Conservation (phyloP, 1,140 invertebrate genomes). For the Carposina sasakii region DNA sequence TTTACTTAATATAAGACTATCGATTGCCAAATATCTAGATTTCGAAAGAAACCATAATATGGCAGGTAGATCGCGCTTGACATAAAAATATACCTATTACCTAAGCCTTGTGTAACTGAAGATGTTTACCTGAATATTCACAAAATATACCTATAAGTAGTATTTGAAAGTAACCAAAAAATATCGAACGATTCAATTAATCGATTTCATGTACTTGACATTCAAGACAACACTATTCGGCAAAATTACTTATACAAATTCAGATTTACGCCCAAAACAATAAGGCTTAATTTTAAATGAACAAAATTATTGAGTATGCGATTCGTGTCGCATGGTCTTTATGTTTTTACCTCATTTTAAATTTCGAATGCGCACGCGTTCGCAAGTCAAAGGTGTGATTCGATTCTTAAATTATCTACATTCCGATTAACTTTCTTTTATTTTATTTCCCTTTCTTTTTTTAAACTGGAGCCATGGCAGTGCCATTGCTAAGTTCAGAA, state of each 20-base stretch:
- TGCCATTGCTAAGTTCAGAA: no score
- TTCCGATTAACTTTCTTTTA: no score
- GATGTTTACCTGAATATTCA: no score
- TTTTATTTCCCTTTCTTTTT: no score
- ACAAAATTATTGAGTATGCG: constrained; percentile 30
- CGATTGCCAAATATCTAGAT: no score
- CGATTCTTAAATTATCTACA: constrained; percentile 46
- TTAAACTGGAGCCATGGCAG: no score
- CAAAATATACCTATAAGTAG: no score
- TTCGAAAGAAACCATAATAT: no score
- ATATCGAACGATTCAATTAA: constrained; percentile 42
- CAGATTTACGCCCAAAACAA: constrained; percentile 6
- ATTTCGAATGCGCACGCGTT: constrained; percentile 44
- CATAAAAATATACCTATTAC: no score
- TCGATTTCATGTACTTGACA: constrained; percentile 67
- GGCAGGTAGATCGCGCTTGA: no score
- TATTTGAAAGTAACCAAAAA: constrained; percentile 63
- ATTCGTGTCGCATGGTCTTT: constrained; percentile 23
- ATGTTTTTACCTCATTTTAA: constrained; percentile 41
- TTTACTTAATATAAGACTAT: no score
- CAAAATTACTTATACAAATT: constrained; percentile 9
- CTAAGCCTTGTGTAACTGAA: no score
- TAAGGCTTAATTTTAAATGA: constrained; percentile 25
- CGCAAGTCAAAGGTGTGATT: constrained; percentile 25
- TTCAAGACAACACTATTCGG: constrained; percentile 38